These are phyloP conservation scores for Falcunculus frontatus DNA, from an alignment of 2,113 vertebrate genomes.

Conservation along the genomic window DNA sequence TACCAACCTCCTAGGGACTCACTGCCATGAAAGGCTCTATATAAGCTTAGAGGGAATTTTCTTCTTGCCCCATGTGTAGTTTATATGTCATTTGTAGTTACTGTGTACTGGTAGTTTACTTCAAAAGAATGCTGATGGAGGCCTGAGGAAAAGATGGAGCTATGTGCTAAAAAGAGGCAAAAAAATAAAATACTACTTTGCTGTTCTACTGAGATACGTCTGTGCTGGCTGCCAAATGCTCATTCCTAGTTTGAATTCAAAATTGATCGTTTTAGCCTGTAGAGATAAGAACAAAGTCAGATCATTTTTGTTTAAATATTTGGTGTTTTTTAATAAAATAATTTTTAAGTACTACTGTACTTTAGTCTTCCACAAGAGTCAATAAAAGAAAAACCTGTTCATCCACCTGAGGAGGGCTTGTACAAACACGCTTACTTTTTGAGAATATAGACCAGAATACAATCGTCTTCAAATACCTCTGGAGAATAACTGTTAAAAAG, in stretches of 20 bases:
- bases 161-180: background rate
- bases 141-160: slow-evolving; percentile 18
- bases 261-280: background rate
- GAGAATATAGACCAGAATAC: background rate
- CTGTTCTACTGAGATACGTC: background rate
- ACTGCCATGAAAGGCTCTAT: slow-evolving; percentile 5
- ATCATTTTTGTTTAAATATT: background rate
- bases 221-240: background rate
- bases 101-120: slow-evolving; percentile 40
- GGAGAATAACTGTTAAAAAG: background rate
- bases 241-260: background rate
- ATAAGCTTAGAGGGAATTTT: background rate
- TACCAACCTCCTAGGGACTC: background rate
- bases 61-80: background rate
- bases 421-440: background rate
- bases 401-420: background rate
- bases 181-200: slow-evolving; percentile 15
- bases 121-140: slow-evolving; percentile 45
- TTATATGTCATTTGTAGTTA: slow-evolving; percentile 32
- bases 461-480: background rate
- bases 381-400: background rate
- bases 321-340: background rate
- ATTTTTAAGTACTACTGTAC: background rate
- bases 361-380: background rate
- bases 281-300: background rate